Base-by-base conservation (phyloP, 2,888 invertebrate species). In the Tupiocoris notatus region DNA sequence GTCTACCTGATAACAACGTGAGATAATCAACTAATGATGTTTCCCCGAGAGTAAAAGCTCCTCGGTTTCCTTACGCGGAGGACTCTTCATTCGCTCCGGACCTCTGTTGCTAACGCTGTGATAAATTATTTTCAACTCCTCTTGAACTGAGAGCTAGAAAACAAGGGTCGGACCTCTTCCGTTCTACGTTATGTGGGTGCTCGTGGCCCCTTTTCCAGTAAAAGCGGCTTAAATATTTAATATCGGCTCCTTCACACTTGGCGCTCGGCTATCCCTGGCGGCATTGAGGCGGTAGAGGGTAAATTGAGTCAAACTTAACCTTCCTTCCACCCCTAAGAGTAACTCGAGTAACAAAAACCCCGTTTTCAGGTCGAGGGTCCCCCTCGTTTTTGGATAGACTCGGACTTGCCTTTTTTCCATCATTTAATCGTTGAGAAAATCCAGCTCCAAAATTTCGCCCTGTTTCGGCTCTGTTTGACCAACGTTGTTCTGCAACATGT, bases 71-170 rank as follows among this genome's bases (percentile, higher is more conserved):
- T 39, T n/a, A n/a, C n/a, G n/a, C n/a, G n/a, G n/a, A n/a, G n/a
- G 59, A 18, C 63, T 63, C 63, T 63, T 63, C 63, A 22, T 22
- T 23, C 21, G n/a, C 62, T 62, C 25, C 64, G 17, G 25, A 18
- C 65, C 18, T 16, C 24, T 7, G 17, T 70, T 70, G 3, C 39
- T 70, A 70, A 70, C 58, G 21, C 70, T 58, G 58, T 70, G 59
- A 70, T 70, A 70, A 70, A 70, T 70, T 58, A 70, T 70, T 70
- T 70, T 70, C 70, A 25, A 17, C 70, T 58, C 70, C 70, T 67
- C 67, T 67, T 70, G 70, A 70, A 70, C 59, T 70, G 70, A 70
- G 70, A 59, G 70, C 59, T 58, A 70, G 58, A 70, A 70, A 70
- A 70, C 70, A 70, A 70, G 24, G 70, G 57, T 59, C 39, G 39